These are phyloP conservation scores for Sarcophaga bullata DNA, from an alignment of 1,140 invertebrate species.

Conservation along the genomic window DNA sequence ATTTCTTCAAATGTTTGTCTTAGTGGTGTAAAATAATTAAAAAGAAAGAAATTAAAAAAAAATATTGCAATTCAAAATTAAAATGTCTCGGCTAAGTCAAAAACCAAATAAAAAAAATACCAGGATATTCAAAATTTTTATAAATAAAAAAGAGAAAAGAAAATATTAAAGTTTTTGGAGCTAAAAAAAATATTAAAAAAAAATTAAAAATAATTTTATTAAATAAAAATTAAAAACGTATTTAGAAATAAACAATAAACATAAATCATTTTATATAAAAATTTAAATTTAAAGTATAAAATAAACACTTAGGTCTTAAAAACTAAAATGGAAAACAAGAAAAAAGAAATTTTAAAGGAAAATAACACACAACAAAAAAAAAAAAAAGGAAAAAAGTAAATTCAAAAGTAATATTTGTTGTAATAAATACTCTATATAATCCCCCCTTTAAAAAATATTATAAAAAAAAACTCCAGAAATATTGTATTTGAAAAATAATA, in stretches of 20 bases:
- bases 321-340: slow-evolving; percentile 48
- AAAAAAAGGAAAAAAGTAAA: slow-evolving; percentile 42
- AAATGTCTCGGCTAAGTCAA: slow-evolving; percentile 46
- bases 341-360: slow-evolving; percentile 31
- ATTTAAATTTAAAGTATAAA: slow-evolving; percentile 45
- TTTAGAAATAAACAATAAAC: slow-evolving; percentile 51
- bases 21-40: not conserved
- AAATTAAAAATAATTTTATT: slow-evolving; percentile 54
- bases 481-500: not conserved
- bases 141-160: slow-evolving; percentile 52
- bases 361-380: slow-evolving; percentile 39
- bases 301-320: slow-evolving; percentile 58
- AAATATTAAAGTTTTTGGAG: slow-evolving; percentile 48
- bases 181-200: slow-evolving; percentile 20
- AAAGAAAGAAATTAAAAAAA: not conserved
- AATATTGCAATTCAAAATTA: slow-evolving; percentile 12
- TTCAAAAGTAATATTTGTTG: slow-evolving; percentile 50
- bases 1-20: slow-evolving; percentile 41
- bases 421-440: slow-evolving; percentile 42
- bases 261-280: slow-evolving; percentile 60
- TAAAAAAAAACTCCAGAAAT: slow-evolving; percentile 31
- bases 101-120: slow-evolving; percentile 37
- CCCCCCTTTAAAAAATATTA: not conserved
- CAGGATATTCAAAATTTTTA: not conserved
- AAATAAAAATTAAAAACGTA: slow-evolving; percentile 18